Percentiles rank a stretch among this genome's conserved stretches.
Evolutionary conservation across 2,797 vertebrate species (phyloP).

Genomic region (Lithobates pipiens): DNA sequence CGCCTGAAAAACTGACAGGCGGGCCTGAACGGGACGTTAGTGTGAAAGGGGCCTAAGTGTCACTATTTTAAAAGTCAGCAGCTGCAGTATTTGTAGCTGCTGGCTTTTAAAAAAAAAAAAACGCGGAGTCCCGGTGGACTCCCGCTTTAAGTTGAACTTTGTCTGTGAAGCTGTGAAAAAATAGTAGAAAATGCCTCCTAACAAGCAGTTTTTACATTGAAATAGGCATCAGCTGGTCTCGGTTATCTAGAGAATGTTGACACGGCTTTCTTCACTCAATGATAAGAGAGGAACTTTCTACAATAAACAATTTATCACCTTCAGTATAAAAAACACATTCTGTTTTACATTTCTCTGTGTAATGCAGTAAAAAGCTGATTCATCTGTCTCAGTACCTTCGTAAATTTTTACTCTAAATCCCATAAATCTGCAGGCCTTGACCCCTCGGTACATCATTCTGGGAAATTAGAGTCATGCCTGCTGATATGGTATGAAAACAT

Average conservation of each 20-base stretch:
- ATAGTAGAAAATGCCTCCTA: constrained; percentile 77
- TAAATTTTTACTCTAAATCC: background rate
- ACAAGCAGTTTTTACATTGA: constrained; percentile 81
- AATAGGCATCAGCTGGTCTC: constrained; percentile 78
- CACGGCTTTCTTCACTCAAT: constrained; percentile 79
- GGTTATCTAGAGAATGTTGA: constrained; percentile 78
- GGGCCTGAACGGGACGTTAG: no score
- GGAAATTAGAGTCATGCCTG: background rate
- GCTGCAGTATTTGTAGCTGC: no score
- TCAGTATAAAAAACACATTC: background rate
- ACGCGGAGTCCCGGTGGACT: no score
- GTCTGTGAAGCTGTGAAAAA: constrained; percentile 35
- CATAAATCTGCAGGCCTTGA: background rate
- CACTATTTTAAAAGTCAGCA: no score
- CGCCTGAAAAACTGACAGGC: no score
- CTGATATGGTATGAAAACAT: background rate
- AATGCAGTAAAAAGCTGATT: background rate
- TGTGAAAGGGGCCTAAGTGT: no score
- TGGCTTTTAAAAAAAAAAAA: no score
- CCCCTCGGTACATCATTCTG: background rate
- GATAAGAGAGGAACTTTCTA: constrained; percentile 79
- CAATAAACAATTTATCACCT: constrained; percentile 66
- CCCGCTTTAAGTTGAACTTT: constrained; percentile 69
- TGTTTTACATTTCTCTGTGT: background rate
- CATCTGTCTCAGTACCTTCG: background rate